These are phyloP conservation scores for Anagrus nilaparvatae DNA, from an alignment of 1,140 invertebrate genomes.

Conservation along the genomic window DNA sequence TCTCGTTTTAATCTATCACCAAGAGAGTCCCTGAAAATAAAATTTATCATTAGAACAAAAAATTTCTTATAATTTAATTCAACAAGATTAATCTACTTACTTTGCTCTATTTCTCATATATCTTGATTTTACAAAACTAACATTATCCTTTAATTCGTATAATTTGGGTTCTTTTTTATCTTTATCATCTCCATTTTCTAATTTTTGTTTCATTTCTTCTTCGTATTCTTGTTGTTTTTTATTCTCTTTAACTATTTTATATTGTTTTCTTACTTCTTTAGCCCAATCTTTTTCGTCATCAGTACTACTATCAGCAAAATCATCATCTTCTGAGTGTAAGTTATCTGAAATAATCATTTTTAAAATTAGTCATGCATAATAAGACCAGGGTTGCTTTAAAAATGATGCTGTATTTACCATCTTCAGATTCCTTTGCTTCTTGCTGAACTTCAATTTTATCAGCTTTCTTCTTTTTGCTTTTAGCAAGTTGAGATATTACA, in stretches of 20 bases:
- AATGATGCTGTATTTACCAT: conserved; percentile 2
- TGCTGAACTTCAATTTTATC: conserved; percentile 32
- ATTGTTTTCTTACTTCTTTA: conserved; percentile 70
- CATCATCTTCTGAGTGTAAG: conserved; percentile 27
- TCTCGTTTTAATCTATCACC: conserved; percentile 55
- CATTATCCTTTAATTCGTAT: conserved; percentile 54
- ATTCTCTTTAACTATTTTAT: conserved; percentile 44
- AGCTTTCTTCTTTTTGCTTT: conserved; percentile 51
- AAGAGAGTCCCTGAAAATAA: conserved; percentile 51
- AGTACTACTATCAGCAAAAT: conserved; percentile 35
- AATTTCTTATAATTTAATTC: too few species aligned
- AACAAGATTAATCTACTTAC: conserved; percentile 27
- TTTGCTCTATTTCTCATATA: conserved; percentile 43
- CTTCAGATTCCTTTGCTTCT: conserved; percentile 28
- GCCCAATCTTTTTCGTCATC: conserved; percentile 71
- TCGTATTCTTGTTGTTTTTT: conserved; percentile 35
- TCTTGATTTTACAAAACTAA: conserved; percentile 45
- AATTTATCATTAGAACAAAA: too few species aligned
- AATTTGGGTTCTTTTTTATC: conserved; percentile 44
- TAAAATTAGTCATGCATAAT: not conserved
- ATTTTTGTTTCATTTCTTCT: conserved; percentile 36
- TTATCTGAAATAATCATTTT: conserved; percentile 16
- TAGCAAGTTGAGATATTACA: conserved; percentile 71
- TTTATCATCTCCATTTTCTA: conserved; percentile 29
- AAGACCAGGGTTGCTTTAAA: not conserved